Percentiles rank a stretch among this genome's conserved stretches.
Conservation (phyloP, 2,888 invertebrate genomes). For the Pollenia angustigena region DNA sequence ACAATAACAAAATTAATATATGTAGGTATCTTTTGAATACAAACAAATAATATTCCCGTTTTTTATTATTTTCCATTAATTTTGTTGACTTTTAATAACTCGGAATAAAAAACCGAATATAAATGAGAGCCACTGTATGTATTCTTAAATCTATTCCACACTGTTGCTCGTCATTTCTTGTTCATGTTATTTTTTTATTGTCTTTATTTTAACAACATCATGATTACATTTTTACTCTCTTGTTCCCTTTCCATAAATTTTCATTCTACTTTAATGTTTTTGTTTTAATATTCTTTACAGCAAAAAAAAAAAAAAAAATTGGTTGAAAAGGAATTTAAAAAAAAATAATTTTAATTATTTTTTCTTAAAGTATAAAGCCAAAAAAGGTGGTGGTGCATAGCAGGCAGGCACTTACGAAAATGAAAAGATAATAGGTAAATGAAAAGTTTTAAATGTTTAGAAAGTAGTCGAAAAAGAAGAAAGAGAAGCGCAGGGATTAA, state of each 20-base stretch:
- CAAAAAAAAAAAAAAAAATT: slow-evolving; percentile 15
- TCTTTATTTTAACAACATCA: background rate
- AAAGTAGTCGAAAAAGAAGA: background rate
- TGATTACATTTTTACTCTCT: slow-evolving; percentile 25
- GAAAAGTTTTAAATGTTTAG: slow-evolving; percentile 15
- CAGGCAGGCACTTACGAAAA: slow-evolving; percentile 5
- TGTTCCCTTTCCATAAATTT: slow-evolving; percentile 31
- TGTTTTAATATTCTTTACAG: slow-evolving; percentile 56
- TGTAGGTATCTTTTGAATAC: no score
- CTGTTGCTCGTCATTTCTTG: slow-evolving; percentile 15
- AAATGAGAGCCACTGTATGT: no score
- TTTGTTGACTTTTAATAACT: no score
- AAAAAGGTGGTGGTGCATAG: background rate
- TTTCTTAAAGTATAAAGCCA: slow-evolving; percentile 18
- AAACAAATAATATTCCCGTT: no score
- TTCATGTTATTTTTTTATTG: background rate
- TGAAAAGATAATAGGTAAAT: slow-evolving; percentile 8
- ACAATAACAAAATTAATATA: no score
- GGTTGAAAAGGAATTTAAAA: background rate
- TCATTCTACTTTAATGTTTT: slow-evolving; percentile 54
- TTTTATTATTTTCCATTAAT: no score
- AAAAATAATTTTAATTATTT: slow-evolving; percentile 23
- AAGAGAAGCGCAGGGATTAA: background rate
- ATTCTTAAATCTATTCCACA: background rate
- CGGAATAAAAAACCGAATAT: no score